Conservation (phyloP, 2,888 invertebrate species). For the Holacanthella duospinosa region DNA sequence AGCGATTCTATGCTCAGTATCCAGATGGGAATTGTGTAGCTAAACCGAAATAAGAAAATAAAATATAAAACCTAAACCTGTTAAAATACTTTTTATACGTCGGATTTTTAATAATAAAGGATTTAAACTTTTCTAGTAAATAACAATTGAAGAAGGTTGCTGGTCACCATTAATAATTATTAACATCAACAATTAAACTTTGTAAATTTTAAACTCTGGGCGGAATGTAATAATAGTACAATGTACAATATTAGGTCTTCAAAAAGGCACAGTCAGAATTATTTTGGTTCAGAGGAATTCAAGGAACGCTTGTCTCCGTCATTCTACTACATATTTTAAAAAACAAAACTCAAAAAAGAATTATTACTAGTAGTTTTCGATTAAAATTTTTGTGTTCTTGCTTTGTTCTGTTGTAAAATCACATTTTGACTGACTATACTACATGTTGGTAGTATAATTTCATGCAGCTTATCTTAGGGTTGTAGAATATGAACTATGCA, state of each 20-base stretch:
- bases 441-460: background rate
- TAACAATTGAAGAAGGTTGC: background rate
- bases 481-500: too few relatives aligned
- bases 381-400: background rate
- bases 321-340: too few relatives aligned
- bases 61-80: background rate
- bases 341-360: background rate
- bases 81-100: background rate
- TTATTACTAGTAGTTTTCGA: background rate
- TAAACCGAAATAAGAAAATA: constrained; percentile 41
- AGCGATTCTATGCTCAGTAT: constrained; percentile 79
- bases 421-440: background rate
- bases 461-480: background rate
- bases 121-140: too few relatives aligned
- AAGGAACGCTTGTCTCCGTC: too few relatives aligned
- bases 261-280: background rate
- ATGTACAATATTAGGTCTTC: background rate
- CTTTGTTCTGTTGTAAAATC: background rate
- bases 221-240: background rate
- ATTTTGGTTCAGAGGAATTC: too few relatives aligned
- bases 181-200: background rate
- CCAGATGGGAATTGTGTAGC: constrained; percentile 71
- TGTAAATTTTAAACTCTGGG: background rate
- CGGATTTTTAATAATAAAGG: background rate
- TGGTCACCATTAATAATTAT: background rate